phyloP scores from a whole-genome alignment of 2,888 invertebrate genomes.

The Urechis unicinctus region DNA sequence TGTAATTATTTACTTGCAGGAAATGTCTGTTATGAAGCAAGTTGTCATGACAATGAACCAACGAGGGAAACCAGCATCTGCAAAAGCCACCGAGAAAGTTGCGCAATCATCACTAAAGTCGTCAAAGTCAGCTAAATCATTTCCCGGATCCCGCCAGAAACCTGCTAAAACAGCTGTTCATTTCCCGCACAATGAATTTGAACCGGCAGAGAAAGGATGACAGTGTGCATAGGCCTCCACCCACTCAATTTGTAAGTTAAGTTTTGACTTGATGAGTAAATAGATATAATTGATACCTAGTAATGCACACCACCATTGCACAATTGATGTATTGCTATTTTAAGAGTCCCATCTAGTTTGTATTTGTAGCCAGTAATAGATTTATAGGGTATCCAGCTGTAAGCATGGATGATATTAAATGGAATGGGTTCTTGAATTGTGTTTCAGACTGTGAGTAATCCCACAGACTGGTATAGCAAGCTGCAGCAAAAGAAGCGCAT shows the following conservation, averaged over 20 bases:
- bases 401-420: too few relatives aligned
- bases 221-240: conserved; percentile 18
- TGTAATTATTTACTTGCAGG: conserved; percentile 24
- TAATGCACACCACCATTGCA: too few relatives aligned
- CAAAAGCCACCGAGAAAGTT: not conserved
- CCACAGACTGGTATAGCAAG: conserved; percentile 34
- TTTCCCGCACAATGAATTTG: not conserved
- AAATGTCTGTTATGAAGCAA: conserved; percentile 46
- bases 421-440: too few relatives aligned
- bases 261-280: not conserved
- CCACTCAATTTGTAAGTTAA: conserved; percentile 19
- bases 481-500: conserved; percentile 26
- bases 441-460: conserved; percentile 31
- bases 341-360: not conserved
- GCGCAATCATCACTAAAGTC: not conserved
- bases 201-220: conserved; percentile 8
- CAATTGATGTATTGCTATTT: not conserved
- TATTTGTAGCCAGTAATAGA: too few relatives aligned
- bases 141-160: not conserved
- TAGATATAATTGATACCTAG: not conserved
- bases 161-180: not conserved
- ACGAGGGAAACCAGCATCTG: conserved; percentile 2
- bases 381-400: too few relatives aligned
- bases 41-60: conserved; percentile 38
- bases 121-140: not conserved